Conservation (phyloP, 2,113 vertebrate species). For the Elaphurus davidianus region DNA sequence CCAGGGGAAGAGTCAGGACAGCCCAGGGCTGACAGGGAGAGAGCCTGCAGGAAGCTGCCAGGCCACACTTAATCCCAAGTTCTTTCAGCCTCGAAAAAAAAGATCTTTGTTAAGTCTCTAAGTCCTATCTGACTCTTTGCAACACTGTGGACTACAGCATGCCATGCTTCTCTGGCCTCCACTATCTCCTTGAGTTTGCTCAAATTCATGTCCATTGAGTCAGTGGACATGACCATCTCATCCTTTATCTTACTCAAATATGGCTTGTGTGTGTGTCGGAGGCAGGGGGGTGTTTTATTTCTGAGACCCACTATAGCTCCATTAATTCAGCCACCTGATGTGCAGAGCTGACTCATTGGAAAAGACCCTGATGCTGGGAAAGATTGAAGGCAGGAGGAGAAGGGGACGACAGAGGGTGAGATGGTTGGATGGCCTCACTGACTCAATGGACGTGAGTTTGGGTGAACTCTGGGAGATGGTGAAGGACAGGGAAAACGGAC, state of each 20-base stretch:
- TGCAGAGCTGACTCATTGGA: neutral
- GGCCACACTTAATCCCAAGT: neutral
- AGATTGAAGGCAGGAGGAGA: neutral
- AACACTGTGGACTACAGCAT: neutral
- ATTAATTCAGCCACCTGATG: neutral
- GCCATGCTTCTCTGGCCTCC: neutral
- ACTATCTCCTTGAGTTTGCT: neutral
- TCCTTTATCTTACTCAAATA: neutral
- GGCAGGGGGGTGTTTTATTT: neutral
- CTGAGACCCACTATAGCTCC: neutral
- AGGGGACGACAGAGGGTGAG: neutral
- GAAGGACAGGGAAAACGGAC: neutral
- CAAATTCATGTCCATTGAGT: neutral
- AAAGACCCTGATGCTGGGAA: neutral
- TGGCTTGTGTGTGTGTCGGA: neutral
- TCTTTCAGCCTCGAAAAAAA: neutral
- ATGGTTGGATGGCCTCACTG: neutral
- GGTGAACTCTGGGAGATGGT: neutral
- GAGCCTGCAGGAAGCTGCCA: neutral
- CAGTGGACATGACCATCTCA: neutral
- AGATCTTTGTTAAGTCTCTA: neutral
- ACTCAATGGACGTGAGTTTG: neutral
- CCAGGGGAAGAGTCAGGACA: neutral
- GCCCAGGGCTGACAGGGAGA: too few relatives aligned
- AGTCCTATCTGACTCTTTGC: neutral